phyloP scores from a whole-genome alignment of 2,888 invertebrate species.

The Leptarthrus brevirostris region DNA sequence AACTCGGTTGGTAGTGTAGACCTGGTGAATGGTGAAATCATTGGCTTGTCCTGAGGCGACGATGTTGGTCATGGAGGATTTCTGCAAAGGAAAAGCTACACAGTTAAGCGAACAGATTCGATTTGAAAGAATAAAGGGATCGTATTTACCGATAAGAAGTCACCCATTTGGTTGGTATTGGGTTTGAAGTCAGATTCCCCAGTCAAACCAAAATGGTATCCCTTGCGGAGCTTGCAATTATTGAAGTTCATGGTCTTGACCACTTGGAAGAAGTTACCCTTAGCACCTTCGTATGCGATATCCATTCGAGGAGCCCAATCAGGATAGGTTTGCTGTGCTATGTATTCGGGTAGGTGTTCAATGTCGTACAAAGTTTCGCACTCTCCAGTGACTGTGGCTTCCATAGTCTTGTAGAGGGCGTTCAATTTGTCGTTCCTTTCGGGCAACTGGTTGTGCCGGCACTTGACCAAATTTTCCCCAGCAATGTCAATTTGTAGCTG shows the following conservation, averaged over 20 bases:
- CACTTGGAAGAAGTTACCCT: conserved; percentile 71
- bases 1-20: conserved; percentile 73
- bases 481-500: conserved; percentile 77
- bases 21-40: conserved; percentile 74
- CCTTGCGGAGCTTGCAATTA: conserved; percentile 72
- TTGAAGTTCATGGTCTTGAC: conserved; percentile 76
- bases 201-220: conserved; percentile 75
- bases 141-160: conserved; percentile 68
- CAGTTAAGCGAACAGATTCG: no score
- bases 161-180: conserved; percentile 68
- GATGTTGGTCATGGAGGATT: conserved; percentile 71
- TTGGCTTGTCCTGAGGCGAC: conserved; percentile 70
- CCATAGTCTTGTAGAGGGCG: conserved; percentile 76
- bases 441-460: conserved; percentile 67
- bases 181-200: conserved; percentile 70
- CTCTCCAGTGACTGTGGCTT: conserved; percentile 77
- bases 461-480: conserved; percentile 69
- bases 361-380: conserved; percentile 80
- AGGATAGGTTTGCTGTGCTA: conserved; percentile 70
- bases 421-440: conserved; percentile 68
- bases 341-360: conserved; percentile 70
- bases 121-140: background rate
- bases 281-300: conserved; percentile 42
- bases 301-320: conserved; percentile 69
- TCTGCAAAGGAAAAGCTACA: conserved; percentile 63